Evolutionary conservation across 2,113 vertebrate species (phyloP).

Genomic region (Larimichthys polyactis): DNA sequence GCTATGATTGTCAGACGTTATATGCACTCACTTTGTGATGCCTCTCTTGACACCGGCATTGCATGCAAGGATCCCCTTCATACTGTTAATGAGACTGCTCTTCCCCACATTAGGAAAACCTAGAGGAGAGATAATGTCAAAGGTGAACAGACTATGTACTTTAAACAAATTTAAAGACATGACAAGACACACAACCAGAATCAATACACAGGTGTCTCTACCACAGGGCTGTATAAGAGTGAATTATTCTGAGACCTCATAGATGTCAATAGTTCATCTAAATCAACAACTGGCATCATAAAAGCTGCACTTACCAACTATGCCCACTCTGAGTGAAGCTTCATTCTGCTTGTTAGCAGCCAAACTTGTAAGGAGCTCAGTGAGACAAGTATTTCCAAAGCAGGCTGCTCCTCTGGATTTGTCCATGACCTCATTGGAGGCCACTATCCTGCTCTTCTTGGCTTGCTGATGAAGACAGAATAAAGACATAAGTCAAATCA

Average conservation of each 20-base stretch:
- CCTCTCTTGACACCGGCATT: conserved; percentile 88
- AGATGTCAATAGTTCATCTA: background rate
- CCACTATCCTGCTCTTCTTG: conserved; percentile 75
- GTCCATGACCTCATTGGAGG: conserved; percentile 72
- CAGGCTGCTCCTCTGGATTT: conserved; percentile 77
- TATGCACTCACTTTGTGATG: conserved; percentile 90
- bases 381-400: conserved; percentile 84
- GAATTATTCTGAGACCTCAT: no score
- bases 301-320: conserved; percentile 87
- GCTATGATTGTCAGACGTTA: accelerated
- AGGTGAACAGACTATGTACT: background rate
- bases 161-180: background rate
- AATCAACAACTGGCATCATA: background rate
- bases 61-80: conserved; percentile 89
- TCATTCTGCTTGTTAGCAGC: conserved; percentile 61
- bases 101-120: conserved; percentile 98
- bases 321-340: conserved; percentile 87
- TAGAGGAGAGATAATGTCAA: conserved; percentile 52
- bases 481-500: background rate
- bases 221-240: no score
- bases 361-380: conserved; percentile 84
- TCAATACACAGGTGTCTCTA: no score
- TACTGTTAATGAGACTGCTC: conserved; percentile 96
- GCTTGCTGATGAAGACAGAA: conserved; percentile 70
- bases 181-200: background rate